Conservation (phyloP, 2,797 vertebrate genomes). For the Aldrovandia affinis region DNA sequence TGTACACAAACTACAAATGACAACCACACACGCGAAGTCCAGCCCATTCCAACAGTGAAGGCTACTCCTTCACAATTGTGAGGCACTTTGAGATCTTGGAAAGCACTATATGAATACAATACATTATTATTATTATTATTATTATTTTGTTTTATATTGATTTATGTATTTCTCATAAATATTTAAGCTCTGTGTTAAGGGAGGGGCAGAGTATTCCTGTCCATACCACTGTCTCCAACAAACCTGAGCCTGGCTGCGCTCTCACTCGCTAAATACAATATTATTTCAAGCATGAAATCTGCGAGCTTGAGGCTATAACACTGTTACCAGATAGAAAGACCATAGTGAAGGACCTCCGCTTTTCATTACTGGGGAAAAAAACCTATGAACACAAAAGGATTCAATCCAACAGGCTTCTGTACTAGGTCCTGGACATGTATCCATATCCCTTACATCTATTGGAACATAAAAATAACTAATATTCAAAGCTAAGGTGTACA, state of each 20-base stretch:
- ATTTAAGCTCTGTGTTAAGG: no score
- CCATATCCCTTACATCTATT: conserved; percentile 44
- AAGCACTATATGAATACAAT: no score
- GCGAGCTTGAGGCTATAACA: conserved; percentile 72
- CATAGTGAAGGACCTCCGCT: conserved; percentile 45
- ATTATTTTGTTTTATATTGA: no score
- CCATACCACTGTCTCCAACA: conserved; percentile 69
- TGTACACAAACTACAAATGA: no score
- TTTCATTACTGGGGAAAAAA: conserved; percentile 29
- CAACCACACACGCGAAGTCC: no score
- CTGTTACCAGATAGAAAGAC: conserved; percentile 63
- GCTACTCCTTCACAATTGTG: no score
- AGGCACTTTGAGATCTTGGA: no score
- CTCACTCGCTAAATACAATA: conserved; percentile 53
- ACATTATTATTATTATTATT: no score
- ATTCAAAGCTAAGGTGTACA: conserved; percentile 18
- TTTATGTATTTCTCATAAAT: no score
- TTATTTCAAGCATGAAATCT: conserved; percentile 70
- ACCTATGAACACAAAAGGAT: conserved; percentile 41
- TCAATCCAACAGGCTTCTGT: conserved; percentile 40
- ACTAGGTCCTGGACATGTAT: conserved; percentile 41
- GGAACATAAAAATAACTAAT: conserved; percentile 29
- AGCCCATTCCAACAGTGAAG: no score
- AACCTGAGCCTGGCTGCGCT: conserved; percentile 56
- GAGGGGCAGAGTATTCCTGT: conserved; percentile 60